A percentile compares a stretch with the other conserved stretches of the same genome.
Evolutionary conservation across 37 sponge, comb jelly and placozoan species (phyloP).

Genomic region (Aplysina aerophoba): DNA sequence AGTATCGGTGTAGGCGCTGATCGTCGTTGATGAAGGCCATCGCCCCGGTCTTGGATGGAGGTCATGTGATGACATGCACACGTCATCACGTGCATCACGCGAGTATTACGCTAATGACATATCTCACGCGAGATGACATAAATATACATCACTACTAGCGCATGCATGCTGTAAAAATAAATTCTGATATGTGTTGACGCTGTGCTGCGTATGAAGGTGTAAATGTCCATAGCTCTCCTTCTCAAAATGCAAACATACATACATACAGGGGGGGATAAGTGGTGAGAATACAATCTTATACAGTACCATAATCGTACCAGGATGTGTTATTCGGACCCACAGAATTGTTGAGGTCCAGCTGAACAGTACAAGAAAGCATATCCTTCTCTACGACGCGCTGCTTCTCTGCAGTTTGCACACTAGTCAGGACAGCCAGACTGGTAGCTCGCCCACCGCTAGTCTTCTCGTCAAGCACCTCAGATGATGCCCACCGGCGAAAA

Average conservation of each 20-base stretch:
- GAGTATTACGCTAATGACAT: no score
- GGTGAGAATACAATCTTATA: neutral
- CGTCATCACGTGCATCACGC: no score
- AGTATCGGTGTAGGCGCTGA: conserved; percentile 55
- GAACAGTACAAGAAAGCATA: neutral
- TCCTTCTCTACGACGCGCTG: neutral
- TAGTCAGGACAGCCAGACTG: conserved; percentile 14
- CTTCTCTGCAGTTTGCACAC: conserved; percentile 2
- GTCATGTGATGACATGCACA: no score
- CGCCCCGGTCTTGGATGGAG: no score
- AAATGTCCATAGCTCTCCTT: no score
- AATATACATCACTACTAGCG: no score
- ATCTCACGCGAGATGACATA: no score
- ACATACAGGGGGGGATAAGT: no score
- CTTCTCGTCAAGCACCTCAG: conserved; percentile 5
- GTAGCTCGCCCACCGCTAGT: neutral
- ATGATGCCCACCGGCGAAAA: neutral
- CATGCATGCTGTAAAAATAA: no score
- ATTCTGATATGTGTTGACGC: no score
- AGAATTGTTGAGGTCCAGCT: conserved; percentile 6
- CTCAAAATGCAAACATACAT: no score
- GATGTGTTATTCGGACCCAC: conserved; percentile 10
- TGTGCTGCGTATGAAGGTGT: no score
- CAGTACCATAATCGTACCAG: conserved; percentile 32
- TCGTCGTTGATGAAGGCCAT: conserved; percentile 57